These are phyloP conservation scores for Pundamilia nyererei DNA, from an alignment of 2,113 vertebrate species.

Conservation along the genomic window DNA sequence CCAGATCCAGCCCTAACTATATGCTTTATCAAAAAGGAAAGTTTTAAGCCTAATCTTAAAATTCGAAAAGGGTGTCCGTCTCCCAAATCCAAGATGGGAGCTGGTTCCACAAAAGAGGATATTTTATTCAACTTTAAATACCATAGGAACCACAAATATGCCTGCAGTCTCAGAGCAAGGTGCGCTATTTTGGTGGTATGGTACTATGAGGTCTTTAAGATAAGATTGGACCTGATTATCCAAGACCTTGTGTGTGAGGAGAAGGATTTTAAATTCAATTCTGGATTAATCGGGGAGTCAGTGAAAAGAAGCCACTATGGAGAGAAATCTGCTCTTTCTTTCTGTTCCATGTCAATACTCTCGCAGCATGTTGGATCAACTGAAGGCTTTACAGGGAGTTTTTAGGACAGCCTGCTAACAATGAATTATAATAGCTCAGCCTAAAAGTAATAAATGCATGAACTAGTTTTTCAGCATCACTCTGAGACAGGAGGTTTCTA, in stretches of 20 bases:
- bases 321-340: background rate
- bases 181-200: background rate
- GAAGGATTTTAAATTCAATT: background rate
- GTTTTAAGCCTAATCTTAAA: background rate
- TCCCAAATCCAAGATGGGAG: background rate
- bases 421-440: background rate
- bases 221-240: background rate
- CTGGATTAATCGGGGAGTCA: background rate
- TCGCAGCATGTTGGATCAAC: background rate
- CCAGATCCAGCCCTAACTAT: background rate
- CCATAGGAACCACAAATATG: background rate
- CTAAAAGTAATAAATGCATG: background rate
- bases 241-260: background rate
- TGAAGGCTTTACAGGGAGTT: background rate
- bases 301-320: background rate
- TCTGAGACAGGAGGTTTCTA: background rate
- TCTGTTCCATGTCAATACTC: background rate
- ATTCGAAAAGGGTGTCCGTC: background rate
- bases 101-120: background rate
- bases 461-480: background rate
- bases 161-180: background rate
- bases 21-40: background rate
- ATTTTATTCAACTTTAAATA: background rate
- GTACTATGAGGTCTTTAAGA: background rate
- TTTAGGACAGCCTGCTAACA: background rate